Evolutionary conservation across 2,113 vertebrate species (phyloP).

Genomic region (Picathartes gymnocephalus): DNA sequence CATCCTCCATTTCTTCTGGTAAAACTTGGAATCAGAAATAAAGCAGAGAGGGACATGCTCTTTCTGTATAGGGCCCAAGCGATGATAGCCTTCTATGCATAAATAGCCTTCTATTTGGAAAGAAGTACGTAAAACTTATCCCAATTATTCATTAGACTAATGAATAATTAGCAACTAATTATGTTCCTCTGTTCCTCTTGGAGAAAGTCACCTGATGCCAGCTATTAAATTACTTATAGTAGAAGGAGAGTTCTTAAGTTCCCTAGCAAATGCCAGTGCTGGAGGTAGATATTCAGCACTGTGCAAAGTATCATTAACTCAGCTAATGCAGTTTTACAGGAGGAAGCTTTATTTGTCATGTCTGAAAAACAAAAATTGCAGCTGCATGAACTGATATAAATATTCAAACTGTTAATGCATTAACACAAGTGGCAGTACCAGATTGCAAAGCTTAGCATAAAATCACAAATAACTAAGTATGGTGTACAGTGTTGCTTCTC

Average conservation of each 20-base stretch:
- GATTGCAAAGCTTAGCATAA: slow-evolving; percentile 50
- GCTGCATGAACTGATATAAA: neutral
- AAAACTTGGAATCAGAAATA: neutral
- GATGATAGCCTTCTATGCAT: neutral
- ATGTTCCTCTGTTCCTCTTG: neutral
- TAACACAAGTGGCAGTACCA: slow-evolving; percentile 21
- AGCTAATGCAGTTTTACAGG: neutral
- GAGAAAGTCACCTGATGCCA: neutral
- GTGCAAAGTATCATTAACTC: neutral
- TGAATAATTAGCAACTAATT: neutral
- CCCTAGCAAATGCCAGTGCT: neutral
- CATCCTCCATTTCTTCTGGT: neutral
- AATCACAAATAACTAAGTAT: slow-evolving; percentile 51
- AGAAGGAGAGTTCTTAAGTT: neutral
- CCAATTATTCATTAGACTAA: neutral
- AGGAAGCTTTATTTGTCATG: neutral
- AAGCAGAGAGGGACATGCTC: neutral
- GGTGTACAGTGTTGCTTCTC: neutral
- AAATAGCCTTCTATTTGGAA: neutral
- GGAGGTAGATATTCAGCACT: neutral
- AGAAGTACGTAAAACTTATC: neutral
- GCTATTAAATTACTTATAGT: neutral
- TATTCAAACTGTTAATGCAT: slow-evolving; percentile 12
- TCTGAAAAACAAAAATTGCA: neutral
- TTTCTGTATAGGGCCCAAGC: neutral